These are phyloP conservation scores for Eptatretus atami DNA, from an alignment of 2,797 vertebrate genomes.

Conservation along the genomic window DNA sequence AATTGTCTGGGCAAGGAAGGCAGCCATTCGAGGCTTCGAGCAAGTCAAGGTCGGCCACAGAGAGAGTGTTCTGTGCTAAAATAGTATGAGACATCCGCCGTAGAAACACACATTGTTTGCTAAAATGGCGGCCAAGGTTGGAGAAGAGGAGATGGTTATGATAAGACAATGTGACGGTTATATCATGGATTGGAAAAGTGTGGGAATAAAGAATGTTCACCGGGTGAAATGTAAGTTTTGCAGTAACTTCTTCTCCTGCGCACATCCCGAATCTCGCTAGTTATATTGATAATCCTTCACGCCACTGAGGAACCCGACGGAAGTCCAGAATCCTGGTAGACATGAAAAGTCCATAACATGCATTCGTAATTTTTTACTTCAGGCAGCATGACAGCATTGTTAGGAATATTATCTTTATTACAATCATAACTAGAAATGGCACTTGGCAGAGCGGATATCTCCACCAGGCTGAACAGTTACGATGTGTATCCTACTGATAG, in stretches of 20 bases:
- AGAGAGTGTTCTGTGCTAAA: slow-evolving; percentile 84
- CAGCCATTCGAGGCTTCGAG: slow-evolving; percentile 72
- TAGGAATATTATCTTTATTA: too few species aligned
- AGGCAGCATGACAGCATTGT: too few species aligned
- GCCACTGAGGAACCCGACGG: slow-evolving; percentile 61
- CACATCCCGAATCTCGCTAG: slow-evolving; percentile 61
- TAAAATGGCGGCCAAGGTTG: slow-evolving; percentile 11
- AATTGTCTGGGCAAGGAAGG: slow-evolving; percentile 70
- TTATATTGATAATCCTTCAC: slow-evolving; percentile 78
- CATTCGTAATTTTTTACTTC: too few species aligned
- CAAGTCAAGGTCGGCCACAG: slow-evolving; percentile 60
- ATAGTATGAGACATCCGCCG: slow-evolving; percentile 86
- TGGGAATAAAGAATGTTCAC: slow-evolving; percentile 15
- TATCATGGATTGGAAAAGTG: not conserved
- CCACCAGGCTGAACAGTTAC: too few species aligned
- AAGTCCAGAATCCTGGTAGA: slow-evolving; percentile 55
- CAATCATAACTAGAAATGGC: too few species aligned
- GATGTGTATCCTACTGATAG: too few species aligned
- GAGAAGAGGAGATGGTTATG: not conserved
- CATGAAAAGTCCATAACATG: not conserved
- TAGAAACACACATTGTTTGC: slow-evolving; percentile 96
- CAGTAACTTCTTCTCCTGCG: slow-evolving; percentile 75
- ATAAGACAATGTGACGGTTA: not conserved
- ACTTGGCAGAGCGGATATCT: too few species aligned
- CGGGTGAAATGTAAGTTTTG: slow-evolving; percentile 92